Percentiles rank a stretch among this genome's conserved stretches.
Conservation (phyloP, 2,113 vertebrate genomes). For the Lanius collurio region DNA sequence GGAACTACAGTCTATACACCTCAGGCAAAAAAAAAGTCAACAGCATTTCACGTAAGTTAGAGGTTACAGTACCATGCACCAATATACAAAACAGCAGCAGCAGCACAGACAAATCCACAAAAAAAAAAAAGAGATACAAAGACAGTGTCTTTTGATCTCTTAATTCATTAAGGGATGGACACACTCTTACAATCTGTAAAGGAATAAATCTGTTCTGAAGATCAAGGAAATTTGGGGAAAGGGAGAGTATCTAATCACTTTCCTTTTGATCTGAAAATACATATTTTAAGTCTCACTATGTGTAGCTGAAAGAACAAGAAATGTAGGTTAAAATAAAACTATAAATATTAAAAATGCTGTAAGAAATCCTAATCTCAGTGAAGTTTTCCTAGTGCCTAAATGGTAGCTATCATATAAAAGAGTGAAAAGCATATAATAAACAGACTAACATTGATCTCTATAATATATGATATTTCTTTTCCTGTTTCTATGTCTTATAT, state of each 20-base stretch:
- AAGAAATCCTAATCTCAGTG: neutral
- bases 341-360: neutral
- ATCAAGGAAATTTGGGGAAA: neutral
- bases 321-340: neutral
- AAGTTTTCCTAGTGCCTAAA: neutral
- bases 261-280: conserved; percentile 22
- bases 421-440: neutral
- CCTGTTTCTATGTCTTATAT: neutral
- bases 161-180: conserved; percentile 11
- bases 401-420: neutral
- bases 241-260: neutral
- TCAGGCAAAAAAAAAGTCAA: neutral
- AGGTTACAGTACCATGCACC: neutral
- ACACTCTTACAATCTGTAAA: neutral
- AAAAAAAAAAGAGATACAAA: neutral
- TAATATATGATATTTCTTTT: neutral
- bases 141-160: neutral
- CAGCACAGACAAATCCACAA: neutral
- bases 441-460: neutral
- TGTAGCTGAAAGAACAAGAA: neutral
- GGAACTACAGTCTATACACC: neutral
- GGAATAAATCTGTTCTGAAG: neutral
- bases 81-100: neutral
- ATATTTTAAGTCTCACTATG: neutral
- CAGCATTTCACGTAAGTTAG: neutral